Evolutionary conservation across 1,140 invertebrate genomes (phyloP), one percentile per base, ranked within the genome.

Genomic region (Hyphantria cunea): DNA sequence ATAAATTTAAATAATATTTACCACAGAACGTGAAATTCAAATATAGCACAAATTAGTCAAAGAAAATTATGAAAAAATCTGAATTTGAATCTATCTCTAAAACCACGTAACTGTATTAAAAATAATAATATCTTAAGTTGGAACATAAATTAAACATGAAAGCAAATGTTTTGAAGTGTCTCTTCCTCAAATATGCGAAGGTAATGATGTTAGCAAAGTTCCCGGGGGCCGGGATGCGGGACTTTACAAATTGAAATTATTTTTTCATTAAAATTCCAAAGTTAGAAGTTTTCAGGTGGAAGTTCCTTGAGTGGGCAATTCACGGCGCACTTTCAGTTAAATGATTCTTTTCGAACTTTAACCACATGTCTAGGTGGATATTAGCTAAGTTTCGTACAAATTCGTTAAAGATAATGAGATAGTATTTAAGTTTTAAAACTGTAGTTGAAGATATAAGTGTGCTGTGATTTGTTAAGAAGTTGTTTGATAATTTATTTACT

Each of bases 241-340:
- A 80, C 70, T 80, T 74, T 49, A 53, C 73, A 83, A 84, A 86
- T 83, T 84, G 84, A 84, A 86, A 86, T 86, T 84, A 86, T 86
- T 86, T 86, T 86, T 86, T 86, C 81, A 86, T 86, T 86, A 84
- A 81, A 83, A 82, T 76, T 68, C 55, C 63, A 62, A 70, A 79
- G 55, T 75, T 72, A 49, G 17, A 73, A 69, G 65, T 73, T 74
- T 81, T 75, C 81, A 86, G 83, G 84, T 86, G 62, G 56, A 80
- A 84, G 58, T 82, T 84, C 73, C 62, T 65, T 81, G 75, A 83
- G 76, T 63, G 70, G 61, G 71, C 74, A 80, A 80, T 85, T 85
- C 73, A 70, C 60, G 34, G 73, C 45, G 66, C 66, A 74, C 54
- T 76, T 79, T 72, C 50, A 67, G 69, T 71, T 72, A 73, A 72